These are phyloP conservation scores for Tarsius wallacei DNA, from an alignment of 2,797 vertebrate genomes.

Conservation along the genomic window DNA sequence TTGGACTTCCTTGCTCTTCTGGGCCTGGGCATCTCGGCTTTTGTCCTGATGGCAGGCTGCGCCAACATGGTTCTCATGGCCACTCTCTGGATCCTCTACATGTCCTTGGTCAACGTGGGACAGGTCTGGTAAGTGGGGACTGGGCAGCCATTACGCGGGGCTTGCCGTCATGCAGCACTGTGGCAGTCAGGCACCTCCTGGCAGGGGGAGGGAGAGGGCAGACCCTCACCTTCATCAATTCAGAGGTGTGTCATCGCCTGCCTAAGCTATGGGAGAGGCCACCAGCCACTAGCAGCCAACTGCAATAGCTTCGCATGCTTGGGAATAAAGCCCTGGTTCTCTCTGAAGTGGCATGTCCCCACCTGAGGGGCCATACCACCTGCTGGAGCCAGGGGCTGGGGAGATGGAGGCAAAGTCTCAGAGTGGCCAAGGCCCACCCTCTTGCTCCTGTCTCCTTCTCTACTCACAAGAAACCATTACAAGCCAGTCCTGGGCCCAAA, in stretches of 20 bases:
- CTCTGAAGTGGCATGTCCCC: neutral
- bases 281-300: neutral
- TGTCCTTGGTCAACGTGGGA: constrained; percentile 96
- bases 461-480: neutral
- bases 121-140: constrained; percentile 95
- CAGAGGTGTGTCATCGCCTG: neutral
- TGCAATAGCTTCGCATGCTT: neutral
- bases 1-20: constrained; percentile 94
- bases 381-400: fast-evolving
- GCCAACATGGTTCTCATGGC: constrained; percentile 97
- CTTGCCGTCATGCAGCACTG: neutral
- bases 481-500: neutral
- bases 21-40: constrained; percentile 93
- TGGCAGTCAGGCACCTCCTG: neutral
- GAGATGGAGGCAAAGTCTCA: neutral
- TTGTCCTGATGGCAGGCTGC: constrained; percentile 93
- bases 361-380: neutral
- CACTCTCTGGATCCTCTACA: constrained; percentile 95
- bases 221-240: neutral
- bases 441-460: neutral
- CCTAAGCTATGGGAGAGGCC: neutral
- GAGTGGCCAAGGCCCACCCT: too few species aligned
- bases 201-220: neutral
- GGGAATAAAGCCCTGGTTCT: fast-evolving
- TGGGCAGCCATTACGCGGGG: fast-evolving